Evolutionary conservation across 2,797 vertebrate genomes (phyloP).

Genomic region (Oreortyx pictus): DNA sequence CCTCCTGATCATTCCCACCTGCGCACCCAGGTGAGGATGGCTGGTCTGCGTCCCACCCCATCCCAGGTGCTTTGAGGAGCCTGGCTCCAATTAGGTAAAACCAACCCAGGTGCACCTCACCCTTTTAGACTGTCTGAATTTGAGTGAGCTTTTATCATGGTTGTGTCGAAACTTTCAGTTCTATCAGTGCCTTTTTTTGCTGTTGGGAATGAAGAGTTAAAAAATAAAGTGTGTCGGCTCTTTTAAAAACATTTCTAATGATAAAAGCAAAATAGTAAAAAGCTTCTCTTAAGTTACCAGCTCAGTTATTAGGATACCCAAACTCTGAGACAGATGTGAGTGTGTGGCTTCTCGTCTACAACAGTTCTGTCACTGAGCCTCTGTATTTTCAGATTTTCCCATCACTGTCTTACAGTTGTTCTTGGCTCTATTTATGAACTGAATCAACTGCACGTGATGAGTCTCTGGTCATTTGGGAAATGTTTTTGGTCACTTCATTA

Average conservation of each 20-base stretch:
- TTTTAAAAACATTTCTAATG: background rate
- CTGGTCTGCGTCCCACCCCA: fast-evolving
- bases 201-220: background rate
- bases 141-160: background rate
- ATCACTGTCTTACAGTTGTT: background rate
- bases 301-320: background rate
- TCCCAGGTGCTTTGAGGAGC: background rate
- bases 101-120: background rate
- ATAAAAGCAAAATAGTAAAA: background rate
- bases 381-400: background rate
- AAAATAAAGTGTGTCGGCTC: background rate
- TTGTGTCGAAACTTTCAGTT: slow-evolving; percentile 2
- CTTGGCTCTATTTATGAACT: background rate
- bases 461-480: background rate
- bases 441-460: background rate
- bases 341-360: background rate
- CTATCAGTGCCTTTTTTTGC: background rate
- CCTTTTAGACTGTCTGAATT: background rate
- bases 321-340: background rate
- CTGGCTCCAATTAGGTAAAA: background rate
- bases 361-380: background rate
- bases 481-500: background rate
- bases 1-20: background rate
- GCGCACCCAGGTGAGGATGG: background rate
- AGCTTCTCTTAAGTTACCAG: background rate